A percentile compares a stretch with the other conserved stretches of the same genome.
phyloP scores from a whole-genome alignment of 2,797 vertebrate genomes.

The Halcyon smyrnensis region DNA sequence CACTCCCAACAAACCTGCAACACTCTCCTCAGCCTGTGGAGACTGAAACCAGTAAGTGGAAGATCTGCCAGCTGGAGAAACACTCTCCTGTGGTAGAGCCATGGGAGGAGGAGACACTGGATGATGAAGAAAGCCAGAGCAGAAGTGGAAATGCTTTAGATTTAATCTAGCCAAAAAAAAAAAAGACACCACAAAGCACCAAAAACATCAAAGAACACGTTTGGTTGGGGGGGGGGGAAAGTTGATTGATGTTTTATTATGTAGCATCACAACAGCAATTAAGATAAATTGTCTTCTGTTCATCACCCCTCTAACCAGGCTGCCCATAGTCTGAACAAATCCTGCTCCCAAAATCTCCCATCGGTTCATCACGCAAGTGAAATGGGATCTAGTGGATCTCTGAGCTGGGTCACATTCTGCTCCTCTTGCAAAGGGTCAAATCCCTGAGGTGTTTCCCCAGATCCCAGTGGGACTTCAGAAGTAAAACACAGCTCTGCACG shows the following conservation, averaged over 20 bases:
- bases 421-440: neutral
- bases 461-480: neutral
- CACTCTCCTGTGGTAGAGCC: neutral
- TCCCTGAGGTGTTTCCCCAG: neutral
- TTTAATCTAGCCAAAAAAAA: neutral
- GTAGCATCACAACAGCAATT: neutral
- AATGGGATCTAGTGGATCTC: neutral
- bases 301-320: neutral
- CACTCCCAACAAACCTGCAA: neutral
- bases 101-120: neutral
- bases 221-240: neutral
- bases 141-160: neutral
- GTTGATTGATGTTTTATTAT: constrained; percentile 14
- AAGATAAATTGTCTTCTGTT: neutral
- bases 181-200: neutral
- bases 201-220: neutral
- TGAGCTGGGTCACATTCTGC: neutral
- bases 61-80: neutral
- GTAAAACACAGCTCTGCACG: fast-evolving
- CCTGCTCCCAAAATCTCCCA: neutral
- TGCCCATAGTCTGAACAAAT: neutral
- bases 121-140: neutral
- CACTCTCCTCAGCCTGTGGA: neutral
- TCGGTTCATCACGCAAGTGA: neutral
- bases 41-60: neutral